Evolutionary conservation across 2,797 vertebrate genomes (phyloP), one percentile per base, ranked within the genome.

Genomic region (Alectoris magna): DNA sequence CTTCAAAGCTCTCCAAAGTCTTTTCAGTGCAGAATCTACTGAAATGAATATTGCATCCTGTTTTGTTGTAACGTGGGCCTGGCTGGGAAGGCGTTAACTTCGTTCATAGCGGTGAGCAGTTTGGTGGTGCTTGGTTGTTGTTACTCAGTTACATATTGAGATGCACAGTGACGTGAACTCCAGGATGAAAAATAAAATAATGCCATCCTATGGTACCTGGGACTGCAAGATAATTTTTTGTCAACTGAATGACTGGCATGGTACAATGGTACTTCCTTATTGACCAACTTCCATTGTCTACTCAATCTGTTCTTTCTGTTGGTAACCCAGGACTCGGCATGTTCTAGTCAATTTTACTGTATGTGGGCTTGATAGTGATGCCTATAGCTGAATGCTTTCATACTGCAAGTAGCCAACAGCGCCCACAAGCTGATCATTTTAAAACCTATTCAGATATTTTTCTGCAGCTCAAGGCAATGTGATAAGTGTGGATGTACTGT

Each of bases 11-110:
- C 16, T 29, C 8, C 46, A 71, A 62, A 79, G 62, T 14, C 12
- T 62, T 71, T 38, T 80, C 15, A n/a, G 15, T 76, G n/a, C 13
- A 36, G 55, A 80, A 76, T 63, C 19, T 18, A 22, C 22, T 72
- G n/a, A 80, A 51, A 22, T 7, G 26, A 3, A 2, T 80, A 3
- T 11, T 34, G 56, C 1, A 0, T 48, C 15, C 4, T 31, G 15
- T 71, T 23, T 75, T 43, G 16, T 74, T 56, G 36, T 55, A 24
- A 29, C 21, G 6, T 70, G 48, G 24, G 6, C 66, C 31, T 56
- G 39, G 29, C 29, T 70, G n/a, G 14, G 62, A 36, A 29, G 24
- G 21, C 56, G 39, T 66, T 60, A 39, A 39, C 41, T 64, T 55
- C 10, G 26, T 74, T 55, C 17, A 4, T 23, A 49, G 34, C 44